Base-by-base conservation (phyloP, 2,888 invertebrate species). In the Marasmarcha lunaedactyla region DNA sequence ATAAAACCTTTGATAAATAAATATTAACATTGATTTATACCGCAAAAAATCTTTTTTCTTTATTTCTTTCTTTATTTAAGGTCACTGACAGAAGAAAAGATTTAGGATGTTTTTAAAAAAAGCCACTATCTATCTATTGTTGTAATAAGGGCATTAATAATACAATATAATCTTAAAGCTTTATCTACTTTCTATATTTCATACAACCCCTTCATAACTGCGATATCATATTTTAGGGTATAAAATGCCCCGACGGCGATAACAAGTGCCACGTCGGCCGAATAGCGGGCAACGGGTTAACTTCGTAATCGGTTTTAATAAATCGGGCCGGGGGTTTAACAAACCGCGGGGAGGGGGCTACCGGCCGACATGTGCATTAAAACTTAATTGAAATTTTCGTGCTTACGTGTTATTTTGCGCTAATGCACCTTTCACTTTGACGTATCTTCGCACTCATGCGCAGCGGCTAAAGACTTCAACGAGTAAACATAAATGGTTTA, bases 381-480 rank as follows among this genome's bases (percentile, higher is more conserved):
- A 72, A 65, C 43, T 70, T 73, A 71, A 79, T 76, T 77, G 76
- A 76, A 73, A 74, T 72, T 76, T 77, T 73, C 60, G 72, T 66
- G 67, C 67, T 57, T 69, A 73, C 64, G 54, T 68, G 61, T 74
- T 72, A 72, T 69, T 76, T 70, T 58, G 67, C 68, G 58, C 67
- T 71, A 72, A 69, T 72, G 69, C 71, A 72, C 71, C 70, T 73
- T 73, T 71, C 66, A 62, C 54, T 48, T 54, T 60, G 59, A 64
- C 56, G 53, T 45, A 54, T 52, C 42, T 42, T 51, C 42, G 44
- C 47, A 55, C 56, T 56, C 55, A 46, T 41, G 57, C 55, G 59
- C 55, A 54, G 15, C 10, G 13, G 13, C 14, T 54, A 20, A 57
- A 58, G 57, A 63, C 59, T 58, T 63, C 59, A 57, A 62, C 57